Evolutionary conservation across 2,113 vertebrate genomes (phyloP).

Genomic region (Bubo scandiacus): DNA sequence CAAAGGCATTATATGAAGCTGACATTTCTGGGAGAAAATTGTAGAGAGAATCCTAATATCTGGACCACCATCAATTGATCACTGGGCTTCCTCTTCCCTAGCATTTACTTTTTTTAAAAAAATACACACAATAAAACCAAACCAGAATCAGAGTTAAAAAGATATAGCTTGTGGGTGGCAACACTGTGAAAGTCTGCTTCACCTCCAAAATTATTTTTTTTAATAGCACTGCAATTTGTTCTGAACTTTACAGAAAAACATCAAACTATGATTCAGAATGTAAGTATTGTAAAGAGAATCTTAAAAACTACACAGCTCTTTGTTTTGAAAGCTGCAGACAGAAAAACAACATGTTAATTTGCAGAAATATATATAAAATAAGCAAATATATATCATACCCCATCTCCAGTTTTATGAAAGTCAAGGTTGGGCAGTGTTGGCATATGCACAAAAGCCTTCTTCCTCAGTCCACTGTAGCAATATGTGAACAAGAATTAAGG

Average conservation of each 20-base stretch:
- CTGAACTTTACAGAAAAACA: neutral
- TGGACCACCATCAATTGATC: neutral
- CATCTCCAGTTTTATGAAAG: conserved; percentile 90
- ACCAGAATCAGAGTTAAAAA: neutral
- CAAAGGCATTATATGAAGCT: neutral
- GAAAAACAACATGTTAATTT: neutral
- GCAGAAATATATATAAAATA: neutral
- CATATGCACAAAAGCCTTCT: conserved; percentile 96
- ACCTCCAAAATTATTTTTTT: neutral
- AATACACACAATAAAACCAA: neutral
- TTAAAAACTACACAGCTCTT: neutral
- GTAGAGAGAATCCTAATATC: neutral
- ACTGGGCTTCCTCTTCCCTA: neutral
- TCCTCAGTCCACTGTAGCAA: conserved; percentile 98
- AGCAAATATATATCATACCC: conserved; percentile 76
- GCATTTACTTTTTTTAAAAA: neutral
- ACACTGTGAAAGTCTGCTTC: neutral
- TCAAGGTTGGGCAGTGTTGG: conserved; percentile 94
- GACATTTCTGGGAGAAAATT: neutral
- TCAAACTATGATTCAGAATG: neutral
- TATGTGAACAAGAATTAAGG: conserved; percentile 90
- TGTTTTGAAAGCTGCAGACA: neutral
- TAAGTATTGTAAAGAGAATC: neutral
- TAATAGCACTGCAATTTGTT: neutral
- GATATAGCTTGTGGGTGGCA: neutral